These are phyloP conservation scores for Ivindomyrus marchei DNA, from an alignment of 2,113 vertebrate genomes.

Conservation along the genomic window DNA sequence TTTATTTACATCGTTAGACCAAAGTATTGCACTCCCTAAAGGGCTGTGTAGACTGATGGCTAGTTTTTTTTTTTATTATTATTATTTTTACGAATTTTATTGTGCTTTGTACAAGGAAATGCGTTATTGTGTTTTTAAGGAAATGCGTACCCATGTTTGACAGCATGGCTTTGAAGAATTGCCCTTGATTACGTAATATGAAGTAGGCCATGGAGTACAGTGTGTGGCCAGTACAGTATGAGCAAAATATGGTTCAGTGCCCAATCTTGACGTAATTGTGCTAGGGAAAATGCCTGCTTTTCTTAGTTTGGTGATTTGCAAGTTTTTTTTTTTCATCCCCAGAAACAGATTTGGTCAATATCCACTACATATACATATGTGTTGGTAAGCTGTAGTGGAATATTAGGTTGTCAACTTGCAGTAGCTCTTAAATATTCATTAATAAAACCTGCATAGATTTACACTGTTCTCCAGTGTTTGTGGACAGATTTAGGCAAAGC, in stretches of 20 bases:
- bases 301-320: neutral
- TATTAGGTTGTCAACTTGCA: neutral
- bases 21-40: neutral
- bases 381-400: neutral
- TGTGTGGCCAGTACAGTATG: neutral
- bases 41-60: neutral
- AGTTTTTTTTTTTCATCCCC: neutral
- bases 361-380: neutral
- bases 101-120: neutral
- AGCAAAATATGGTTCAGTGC: neutral
- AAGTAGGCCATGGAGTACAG: neutral
- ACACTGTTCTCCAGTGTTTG: neutral
- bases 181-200: slow-evolving; percentile 20
- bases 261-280: neutral
- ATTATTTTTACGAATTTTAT: neutral
- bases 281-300: neutral
- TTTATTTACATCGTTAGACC: neutral
- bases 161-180: neutral
- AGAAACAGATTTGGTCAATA: neutral
- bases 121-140: neutral
- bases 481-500: neutral
- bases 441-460: neutral
- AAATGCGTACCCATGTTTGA: neutral
- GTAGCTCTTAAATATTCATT: neutral
- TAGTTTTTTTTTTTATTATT: neutral